Evolutionary conservation across 1,140 invertebrate species (phyloP), one percentile per base, ranked within the genome.

Genomic region (Drosophila fuyamai): DNA sequence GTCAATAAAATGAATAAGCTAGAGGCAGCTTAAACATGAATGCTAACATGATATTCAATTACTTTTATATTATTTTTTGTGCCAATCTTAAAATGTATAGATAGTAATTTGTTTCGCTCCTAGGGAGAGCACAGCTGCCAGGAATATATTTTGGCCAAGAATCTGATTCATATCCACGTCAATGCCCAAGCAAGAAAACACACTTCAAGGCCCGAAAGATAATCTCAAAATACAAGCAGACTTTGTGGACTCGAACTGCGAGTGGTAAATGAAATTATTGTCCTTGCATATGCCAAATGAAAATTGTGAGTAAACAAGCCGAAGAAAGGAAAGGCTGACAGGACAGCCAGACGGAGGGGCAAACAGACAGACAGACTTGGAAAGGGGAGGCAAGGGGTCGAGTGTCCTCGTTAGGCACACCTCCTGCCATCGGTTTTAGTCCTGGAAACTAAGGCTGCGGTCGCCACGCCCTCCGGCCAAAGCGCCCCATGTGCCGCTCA

Each of bases 371-470:
- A 36, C 36, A 48, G 73, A 57, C 38, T 62, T 32, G 35, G 41
- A 50, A 44, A 63, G 1, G 60, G 7, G 23, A 13, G 43, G 41
- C 27, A 23, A 10, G 16, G 16, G 36, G 63, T 13, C 27, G 29
- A 51, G 61, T 60, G 48, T 67, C 36, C 70, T 83, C 63, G 80
- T 82, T 83, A 75, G 76, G 58, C 80, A 74, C 75, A 67, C 80
- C 58, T 66, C 40, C 75, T 79, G 80, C 76, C 80, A 79, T n/a
- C 27, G 60, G 38, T 36, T 36, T 18, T 53, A 13, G 48, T 84
- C 58, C 72, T 84, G 51, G 43, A 58, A 54, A 59, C 65, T 66
- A 53, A 46, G 70, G 41, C 76, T 66, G 55, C 61, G 61, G 47
- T 14, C 14, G 66, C 18, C 38, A 68, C 70, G 54, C 67, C 66